Evolutionary conservation across 2,888 invertebrate genomes (phyloP), one percentile per base, ranked within the genome.

Genomic region (Aleiodes testaceus): DNA sequence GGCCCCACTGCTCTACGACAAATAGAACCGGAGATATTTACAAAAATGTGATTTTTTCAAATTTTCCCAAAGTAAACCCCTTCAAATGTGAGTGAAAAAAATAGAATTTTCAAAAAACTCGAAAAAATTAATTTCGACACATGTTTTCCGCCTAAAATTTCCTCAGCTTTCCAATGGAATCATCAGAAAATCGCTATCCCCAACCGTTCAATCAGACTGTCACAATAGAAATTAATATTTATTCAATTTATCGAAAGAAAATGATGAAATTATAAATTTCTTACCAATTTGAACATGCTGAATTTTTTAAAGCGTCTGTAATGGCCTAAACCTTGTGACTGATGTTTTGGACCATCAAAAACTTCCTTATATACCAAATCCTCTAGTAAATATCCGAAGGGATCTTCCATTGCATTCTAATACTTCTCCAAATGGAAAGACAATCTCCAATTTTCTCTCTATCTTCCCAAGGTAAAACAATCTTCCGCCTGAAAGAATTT

Each of bases 231-330:
- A 44, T 59, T 16, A 11, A 47, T n/a, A 11, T 11, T 1, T 14
- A 18, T 45, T 2, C 2, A 0, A 55, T 44, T 36, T 26, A 26
- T 11, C n/a, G n/a, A 18, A 22, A 36, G 50, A 69, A 14, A 9
- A 22, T 22, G 9, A 11, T 16, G 9, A 0, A 66, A 50, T 9
- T 20, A 22, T 30, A 14, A 66, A 68, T 52, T 69, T 82, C 91
- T 91, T 87, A 91, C 91, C 89, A 91, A 89, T 82, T 91, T 91
- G 89, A 89, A 91, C 91, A 91, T 91, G 88, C 89, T 89, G 89
- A 44, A 53, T 78, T 76, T 66, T 66, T 75, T 59, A 61, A 76
- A 70, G 76, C 74, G 78, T 79, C 78, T 78, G 79, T 75, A 77
- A 78, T 74, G 75, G 76, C 72, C 75, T 74, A 76, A 81, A 82